Evolutionary conservation across 2,113 vertebrate species (phyloP).

Genomic region (Gavia stellata): DNA sequence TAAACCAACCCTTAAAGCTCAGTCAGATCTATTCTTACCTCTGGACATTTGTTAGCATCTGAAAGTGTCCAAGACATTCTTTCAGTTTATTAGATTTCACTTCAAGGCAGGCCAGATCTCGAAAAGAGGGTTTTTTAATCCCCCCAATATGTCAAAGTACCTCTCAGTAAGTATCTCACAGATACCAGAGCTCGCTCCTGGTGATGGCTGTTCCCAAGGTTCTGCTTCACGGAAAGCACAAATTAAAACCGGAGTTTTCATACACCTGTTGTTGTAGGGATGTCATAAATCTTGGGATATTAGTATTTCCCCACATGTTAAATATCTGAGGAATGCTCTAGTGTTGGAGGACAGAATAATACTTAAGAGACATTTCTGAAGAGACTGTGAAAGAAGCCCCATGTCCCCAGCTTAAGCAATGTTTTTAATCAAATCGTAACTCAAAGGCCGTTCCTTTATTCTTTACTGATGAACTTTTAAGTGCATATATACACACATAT

Average conservation of each 20-base stretch:
- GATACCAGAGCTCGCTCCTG: background rate
- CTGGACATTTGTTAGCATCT: background rate
- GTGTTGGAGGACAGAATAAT: conserved; percentile 19
- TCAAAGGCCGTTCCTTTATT: background rate
- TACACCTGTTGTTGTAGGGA: background rate
- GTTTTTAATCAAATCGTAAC: background rate
- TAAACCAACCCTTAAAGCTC: background rate
- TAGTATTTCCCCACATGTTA: background rate
- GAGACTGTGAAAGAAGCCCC: conserved; percentile 7
- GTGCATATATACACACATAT: background rate
- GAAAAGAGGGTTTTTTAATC: background rate
- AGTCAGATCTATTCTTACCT: background rate
- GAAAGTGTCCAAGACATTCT: background rate
- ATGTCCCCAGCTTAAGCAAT: background rate
- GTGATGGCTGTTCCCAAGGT: background rate
- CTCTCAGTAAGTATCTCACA: background rate
- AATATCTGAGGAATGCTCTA: conserved; percentile 24
- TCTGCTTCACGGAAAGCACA: background rate
- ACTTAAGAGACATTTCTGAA: conserved; percentile 52
- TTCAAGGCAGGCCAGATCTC: background rate
- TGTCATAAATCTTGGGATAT: background rate
- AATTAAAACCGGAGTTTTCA: background rate
- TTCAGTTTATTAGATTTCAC: background rate
- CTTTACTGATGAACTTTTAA: background rate
- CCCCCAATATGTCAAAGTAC: background rate